Evolutionary conservation across 2,888 invertebrate species (phyloP).

Genomic region (Lepidocyrtinus sp.): DNA sequence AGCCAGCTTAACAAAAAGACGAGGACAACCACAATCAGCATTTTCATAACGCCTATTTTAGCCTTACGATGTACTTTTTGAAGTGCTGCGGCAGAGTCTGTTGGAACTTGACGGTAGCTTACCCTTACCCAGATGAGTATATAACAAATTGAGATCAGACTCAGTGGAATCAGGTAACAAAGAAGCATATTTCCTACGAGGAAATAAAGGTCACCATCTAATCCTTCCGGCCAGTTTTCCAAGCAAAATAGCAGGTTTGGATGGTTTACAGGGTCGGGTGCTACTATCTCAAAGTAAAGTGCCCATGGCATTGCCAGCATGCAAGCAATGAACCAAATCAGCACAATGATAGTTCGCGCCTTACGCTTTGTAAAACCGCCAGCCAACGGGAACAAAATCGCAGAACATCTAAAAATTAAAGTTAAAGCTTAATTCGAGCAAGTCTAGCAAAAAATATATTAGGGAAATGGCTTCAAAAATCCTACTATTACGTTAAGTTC

Average conservation of each 20-base stretch:
- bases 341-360: constrained; percentile 88
- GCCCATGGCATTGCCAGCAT: constrained; percentile 92
- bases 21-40: constrained; percentile 93
- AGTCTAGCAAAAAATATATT: too few species aligned
- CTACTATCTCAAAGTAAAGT: constrained; percentile 87
- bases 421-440: not conserved
- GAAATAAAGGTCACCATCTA: constrained; percentile 88
- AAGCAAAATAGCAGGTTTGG: constrained; percentile 84
- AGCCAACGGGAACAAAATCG: constrained; percentile 95
- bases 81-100: constrained; percentile 92
- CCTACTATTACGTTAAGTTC: too few species aligned
- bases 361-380: constrained; percentile 91
- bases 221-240: constrained; percentile 88
- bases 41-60: constrained; percentile 82
- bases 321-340: constrained; percentile 91
- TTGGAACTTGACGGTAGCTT: constrained; percentile 89
- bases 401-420: constrained; percentile 84
- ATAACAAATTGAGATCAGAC: constrained; percentile 92
- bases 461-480: not conserved
- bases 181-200: constrained; percentile 89
- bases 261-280: constrained; percentile 80
- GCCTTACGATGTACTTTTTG: constrained; percentile 91
- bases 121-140: constrained; percentile 93
- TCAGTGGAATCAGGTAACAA: constrained; percentile 92
- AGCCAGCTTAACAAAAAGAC: constrained; percentile 95